Evolutionary conservation across 2,113 vertebrate genomes (phyloP).

Genomic region (Loxodonta africana): DNA sequence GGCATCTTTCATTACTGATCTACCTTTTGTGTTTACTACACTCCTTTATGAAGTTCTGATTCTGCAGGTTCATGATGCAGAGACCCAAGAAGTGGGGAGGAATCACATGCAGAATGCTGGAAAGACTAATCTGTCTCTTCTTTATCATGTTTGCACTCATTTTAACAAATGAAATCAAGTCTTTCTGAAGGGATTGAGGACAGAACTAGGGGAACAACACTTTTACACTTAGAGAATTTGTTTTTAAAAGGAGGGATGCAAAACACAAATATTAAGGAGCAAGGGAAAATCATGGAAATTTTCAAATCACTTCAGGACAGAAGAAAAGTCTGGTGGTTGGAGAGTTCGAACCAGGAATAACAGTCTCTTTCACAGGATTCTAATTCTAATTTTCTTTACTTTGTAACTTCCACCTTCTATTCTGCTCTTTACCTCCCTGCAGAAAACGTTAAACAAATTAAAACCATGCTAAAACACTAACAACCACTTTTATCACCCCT

Average conservation of each 20-base stretch:
- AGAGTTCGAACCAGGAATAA: background rate
- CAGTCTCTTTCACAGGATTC: background rate
- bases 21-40: background rate
- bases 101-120: background rate
- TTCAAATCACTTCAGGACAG: background rate
- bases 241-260: constrained; percentile 1
- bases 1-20: background rate
- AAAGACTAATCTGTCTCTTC: background rate
- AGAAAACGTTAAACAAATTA: background rate
- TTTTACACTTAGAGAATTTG: background rate
- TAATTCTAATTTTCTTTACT: background rate
- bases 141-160: background rate
- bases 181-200: background rate
- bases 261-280: background rate
- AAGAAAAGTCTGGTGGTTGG: background rate
- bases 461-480: background rate
- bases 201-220: background rate
- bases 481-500: background rate
- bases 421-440: background rate
- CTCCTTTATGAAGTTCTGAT: background rate
- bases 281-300: background rate
- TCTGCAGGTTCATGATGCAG: background rate
- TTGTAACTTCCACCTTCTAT: background rate
- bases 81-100: background rate
- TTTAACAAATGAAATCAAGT: background rate